A percentile compares a stretch with the other conserved stretches of the same genome.
These are phyloP conservation scores for Hemiscyllium ocellatum DNA, from an alignment of 2,113 vertebrate species.

Conservation along the genomic window DNA sequence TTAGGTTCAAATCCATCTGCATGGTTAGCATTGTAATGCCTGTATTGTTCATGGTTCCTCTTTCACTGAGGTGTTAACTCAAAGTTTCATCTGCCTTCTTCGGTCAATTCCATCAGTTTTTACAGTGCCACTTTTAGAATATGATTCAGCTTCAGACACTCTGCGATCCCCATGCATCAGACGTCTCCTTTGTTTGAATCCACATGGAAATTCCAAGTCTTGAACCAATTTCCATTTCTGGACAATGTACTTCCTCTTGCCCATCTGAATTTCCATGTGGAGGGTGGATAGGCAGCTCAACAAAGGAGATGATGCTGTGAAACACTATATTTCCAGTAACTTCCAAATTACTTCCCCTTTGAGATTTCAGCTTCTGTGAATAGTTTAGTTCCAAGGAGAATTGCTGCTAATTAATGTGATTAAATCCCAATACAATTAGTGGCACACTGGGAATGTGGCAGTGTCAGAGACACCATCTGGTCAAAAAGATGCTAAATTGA, in stretches of 20 bases:
- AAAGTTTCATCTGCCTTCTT: too few relatives aligned
- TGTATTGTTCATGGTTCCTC: neutral
- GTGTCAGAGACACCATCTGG: neutral
- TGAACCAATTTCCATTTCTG: neutral
- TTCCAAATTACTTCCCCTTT: neutral
- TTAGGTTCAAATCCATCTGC: neutral
- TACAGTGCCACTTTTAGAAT: neutral
- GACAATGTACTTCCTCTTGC: neutral
- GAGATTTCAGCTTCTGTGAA: neutral
- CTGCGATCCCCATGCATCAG: neutral
- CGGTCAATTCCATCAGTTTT: neutral
- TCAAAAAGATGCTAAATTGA: neutral
- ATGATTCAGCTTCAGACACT: neutral
- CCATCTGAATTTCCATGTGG: neutral
- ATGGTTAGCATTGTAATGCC: neutral
- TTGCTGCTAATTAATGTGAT: neutral
- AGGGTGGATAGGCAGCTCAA: neutral
- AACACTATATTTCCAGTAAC: neutral
- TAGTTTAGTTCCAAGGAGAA: neutral
- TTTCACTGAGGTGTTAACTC: too few relatives aligned
- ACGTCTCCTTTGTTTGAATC: neutral
- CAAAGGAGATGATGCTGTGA: neutral
- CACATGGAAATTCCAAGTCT: neutral
- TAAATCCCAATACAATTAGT: neutral
- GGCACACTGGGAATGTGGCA: neutral